Evolutionary conservation across 2,888 invertebrate species (phyloP).

Genomic region (Bugulina stolonifera): DNA sequence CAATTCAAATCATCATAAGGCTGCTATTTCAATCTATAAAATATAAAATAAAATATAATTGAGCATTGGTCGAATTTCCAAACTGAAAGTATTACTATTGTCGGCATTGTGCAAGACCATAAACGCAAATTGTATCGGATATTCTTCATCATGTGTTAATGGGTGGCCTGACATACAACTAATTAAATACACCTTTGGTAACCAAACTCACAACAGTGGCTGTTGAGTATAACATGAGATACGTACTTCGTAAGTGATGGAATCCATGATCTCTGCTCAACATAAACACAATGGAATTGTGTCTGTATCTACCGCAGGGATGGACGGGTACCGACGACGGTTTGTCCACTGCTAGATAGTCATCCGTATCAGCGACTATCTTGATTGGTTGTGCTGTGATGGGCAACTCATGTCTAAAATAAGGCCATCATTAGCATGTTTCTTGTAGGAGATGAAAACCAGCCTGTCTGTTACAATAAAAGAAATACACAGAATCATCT

Average conservation of each 20-base stretch:
- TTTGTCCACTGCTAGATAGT: slow-evolving; percentile 99
- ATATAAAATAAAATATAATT: neutral
- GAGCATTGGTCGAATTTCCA: no score
- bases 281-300: slow-evolving; percentile 93
- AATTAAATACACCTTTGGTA: no score
- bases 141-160: no score
- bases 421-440: no score
- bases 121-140: no score
- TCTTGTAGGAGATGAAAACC: no score
- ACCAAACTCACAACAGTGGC: no score
- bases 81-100: no score
- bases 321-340: slow-evolving; percentile 99
- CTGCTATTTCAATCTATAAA: neutral
- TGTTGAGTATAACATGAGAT: neutral
- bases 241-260: slow-evolving; percentile 73
- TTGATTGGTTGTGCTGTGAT: slow-evolving; percentile 85
- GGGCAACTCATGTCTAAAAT: slow-evolving; percentile 92
- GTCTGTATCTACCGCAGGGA: slow-evolving; percentile 94
- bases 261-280: slow-evolving; percentile 91
- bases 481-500: neutral
- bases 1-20: neutral
- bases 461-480: neutral
- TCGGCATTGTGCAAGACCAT: no score
- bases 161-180: no score
- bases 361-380: slow-evolving; percentile 95